Percentiles rank a stretch among this genome's conserved stretches.
Conservation (phyloP, 2,797 vertebrate genomes). For the Coregonus ussuriensis region DNA sequence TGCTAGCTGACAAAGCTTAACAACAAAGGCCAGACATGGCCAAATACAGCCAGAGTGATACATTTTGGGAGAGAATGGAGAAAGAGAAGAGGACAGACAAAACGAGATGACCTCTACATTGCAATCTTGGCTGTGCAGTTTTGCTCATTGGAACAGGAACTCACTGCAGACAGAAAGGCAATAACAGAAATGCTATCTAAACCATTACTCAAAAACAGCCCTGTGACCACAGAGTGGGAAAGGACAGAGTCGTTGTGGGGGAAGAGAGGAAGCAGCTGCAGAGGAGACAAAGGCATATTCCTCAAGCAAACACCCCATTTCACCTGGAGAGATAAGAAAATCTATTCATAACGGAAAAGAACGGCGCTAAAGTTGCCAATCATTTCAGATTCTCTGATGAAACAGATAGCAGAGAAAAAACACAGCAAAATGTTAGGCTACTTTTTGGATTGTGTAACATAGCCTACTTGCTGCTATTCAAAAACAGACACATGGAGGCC, state of each 20-base stretch:
- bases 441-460: background rate
- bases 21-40: background rate
- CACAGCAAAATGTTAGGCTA: background rate
- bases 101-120: constrained; percentile 34
- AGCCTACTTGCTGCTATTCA: background rate
- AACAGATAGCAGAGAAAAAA: background rate
- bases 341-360: constrained; percentile 20
- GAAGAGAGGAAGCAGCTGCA: constrained; percentile 55
- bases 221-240: constrained; percentile 8
- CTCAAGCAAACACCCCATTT: constrained; percentile 12
- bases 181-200: constrained; percentile 43
- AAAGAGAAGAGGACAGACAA: background rate
- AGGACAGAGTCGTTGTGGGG: constrained; percentile 25
- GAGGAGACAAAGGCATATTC: constrained; percentile 35
- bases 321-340: constrained; percentile 17
- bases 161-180: constrained; percentile 39
- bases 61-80: background rate
- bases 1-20: background rate
- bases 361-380: background rate
- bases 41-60: background rate
- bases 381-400: background rate
- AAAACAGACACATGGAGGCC: too few species aligned
- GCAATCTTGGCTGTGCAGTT: constrained; percentile 33
- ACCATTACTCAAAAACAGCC: constrained; percentile 29
- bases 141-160: constrained; percentile 46